Evolutionary conservation across 2,888 invertebrate species (phyloP).

Genomic region (Frankliniella intonsa): DNA sequence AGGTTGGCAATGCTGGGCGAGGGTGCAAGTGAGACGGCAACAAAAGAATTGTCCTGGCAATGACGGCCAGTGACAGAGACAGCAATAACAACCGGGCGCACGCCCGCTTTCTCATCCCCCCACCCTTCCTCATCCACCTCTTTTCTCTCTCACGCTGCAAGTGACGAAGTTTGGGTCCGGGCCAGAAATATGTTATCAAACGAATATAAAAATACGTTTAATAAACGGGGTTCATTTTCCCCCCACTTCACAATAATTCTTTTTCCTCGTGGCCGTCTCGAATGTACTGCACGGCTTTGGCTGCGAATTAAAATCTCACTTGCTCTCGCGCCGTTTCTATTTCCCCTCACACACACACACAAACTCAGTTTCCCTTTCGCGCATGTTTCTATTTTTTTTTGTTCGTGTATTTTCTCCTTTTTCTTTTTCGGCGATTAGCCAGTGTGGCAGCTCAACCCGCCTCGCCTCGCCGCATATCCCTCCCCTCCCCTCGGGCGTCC

Average conservation of each 20-base stretch:
- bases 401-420: background rate
- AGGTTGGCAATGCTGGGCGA: background rate
- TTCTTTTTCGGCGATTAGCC: constrained; percentile 5
- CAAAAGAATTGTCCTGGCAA: background rate
- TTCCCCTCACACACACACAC: background rate
- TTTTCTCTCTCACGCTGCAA: too few species aligned
- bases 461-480: background rate
- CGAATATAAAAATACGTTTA: too few species aligned
- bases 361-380: background rate
- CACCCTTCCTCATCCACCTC: too few species aligned
- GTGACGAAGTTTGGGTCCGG: too few species aligned
- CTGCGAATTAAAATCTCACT: constrained; percentile 11
- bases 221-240: too few species aligned
- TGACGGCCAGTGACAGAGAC: background rate
- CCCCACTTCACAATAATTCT: too few species aligned
- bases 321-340: background rate
- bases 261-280: too few species aligned
- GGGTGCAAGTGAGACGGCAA: constrained; percentile 12
- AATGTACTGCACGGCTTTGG: background rate
- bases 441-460: background rate
- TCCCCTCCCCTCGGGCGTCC: constrained; percentile 7
- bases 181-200: too few species aligned
- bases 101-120: too few species aligned
- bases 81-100: background rate
- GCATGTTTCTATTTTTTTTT: background rate